These are phyloP conservation scores for Ectemnius continuus DNA, from an alignment of 2,888 invertebrate genomes.

Conservation along the genomic window DNA sequence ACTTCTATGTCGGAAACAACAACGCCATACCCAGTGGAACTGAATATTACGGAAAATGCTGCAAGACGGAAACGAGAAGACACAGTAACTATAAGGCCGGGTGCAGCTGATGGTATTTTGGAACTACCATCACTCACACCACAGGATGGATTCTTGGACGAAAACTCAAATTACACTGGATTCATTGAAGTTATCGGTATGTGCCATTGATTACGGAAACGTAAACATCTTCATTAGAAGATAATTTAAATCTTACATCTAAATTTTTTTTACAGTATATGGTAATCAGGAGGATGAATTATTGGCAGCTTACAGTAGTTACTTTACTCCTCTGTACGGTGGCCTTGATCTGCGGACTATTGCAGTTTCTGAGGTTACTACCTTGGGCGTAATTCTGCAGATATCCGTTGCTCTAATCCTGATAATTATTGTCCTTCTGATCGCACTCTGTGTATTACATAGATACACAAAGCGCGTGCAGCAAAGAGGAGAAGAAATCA, in stretches of 20 bases:
- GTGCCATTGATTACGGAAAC: slow-evolving; percentile 59
- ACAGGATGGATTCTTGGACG: slow-evolving; percentile 87
- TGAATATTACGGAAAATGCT: slow-evolving; percentile 41
- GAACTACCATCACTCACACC: slow-evolving; percentile 75
- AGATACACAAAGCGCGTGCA: slow-evolving; percentile 83
- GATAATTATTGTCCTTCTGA: slow-evolving; percentile 82
- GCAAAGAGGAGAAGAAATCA: slow-evolving; percentile 84
- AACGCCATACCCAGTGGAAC: slow-evolving; percentile 28
- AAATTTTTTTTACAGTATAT: slow-evolving; percentile 77
- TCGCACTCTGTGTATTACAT: slow-evolving; percentile 83
- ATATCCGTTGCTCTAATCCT: slow-evolving; percentile 84
- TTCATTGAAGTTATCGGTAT: slow-evolving; percentile 91
- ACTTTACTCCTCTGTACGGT: slow-evolving; percentile 86
- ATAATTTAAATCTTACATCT: not conserved
- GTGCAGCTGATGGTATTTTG: slow-evolving; percentile 62
- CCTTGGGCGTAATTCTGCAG: slow-evolving; percentile 84
- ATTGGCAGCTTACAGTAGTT: slow-evolving; percentile 86
- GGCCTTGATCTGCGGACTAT: slow-evolving; percentile 80
- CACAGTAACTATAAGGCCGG: slow-evolving; percentile 68
- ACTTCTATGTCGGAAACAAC: slow-evolving; percentile 32
- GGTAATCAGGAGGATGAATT: slow-evolving; percentile 77
- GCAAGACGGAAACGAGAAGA: slow-evolving; percentile 64
- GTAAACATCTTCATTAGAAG: too few relatives aligned
- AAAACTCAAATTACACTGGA: slow-evolving; percentile 89
- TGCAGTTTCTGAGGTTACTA: slow-evolving; percentile 76